Conservation (phyloP, 2,113 vertebrate species). For the Crotalus helleri region DNA sequence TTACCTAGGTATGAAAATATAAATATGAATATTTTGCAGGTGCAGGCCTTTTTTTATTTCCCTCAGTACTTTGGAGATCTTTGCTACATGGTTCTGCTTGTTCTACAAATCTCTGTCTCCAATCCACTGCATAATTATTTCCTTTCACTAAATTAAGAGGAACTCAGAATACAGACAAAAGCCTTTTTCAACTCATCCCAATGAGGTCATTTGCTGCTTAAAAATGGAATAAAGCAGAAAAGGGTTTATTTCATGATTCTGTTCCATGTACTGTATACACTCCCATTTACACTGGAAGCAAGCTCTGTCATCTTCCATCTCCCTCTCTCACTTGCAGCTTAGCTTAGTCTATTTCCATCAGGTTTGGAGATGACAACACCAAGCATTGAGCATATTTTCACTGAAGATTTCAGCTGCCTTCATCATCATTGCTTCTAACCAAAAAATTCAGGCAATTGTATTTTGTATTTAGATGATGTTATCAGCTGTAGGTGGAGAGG, state of each 20-base stretch:
- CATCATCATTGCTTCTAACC: neutral
- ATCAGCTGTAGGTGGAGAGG: neutral
- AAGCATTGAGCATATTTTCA: neutral
- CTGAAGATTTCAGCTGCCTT: neutral
- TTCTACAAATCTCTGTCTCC: neutral
- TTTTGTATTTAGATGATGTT: neutral
- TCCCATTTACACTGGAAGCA: neutral
- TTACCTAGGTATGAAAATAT: neutral
- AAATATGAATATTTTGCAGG: neutral
- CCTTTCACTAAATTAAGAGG: neutral
- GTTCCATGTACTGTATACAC: neutral
- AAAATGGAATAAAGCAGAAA: neutral
- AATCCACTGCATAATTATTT: neutral
- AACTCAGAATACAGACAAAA: neutral
- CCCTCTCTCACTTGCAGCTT: neutral
- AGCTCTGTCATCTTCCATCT: neutral
- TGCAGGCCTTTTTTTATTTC: neutral
- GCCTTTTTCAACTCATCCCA: neutral
- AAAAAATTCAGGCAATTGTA: neutral
- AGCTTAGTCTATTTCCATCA: neutral
- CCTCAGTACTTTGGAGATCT: neutral
- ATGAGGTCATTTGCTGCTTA: neutral
- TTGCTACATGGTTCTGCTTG: neutral
- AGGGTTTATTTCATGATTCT: neutral
- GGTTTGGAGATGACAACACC: neutral